phyloP scores from a whole-genome alignment of 2,113 vertebrate species.

The Pristiophorus japonicus region DNA sequence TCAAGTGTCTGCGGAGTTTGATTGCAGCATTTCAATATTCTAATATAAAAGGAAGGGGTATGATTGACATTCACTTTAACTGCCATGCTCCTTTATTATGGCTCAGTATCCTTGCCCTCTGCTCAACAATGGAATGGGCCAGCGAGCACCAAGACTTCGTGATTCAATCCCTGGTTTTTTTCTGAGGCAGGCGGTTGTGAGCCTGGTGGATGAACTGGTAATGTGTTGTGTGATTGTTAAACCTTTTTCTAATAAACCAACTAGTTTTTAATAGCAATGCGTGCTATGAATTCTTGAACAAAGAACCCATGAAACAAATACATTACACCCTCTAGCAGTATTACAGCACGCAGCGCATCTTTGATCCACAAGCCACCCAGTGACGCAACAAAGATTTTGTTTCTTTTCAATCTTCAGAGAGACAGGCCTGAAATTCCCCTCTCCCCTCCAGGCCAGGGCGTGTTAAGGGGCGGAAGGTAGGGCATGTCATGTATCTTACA shows the following conservation, averaged over 20 bases:
- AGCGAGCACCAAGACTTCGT: neutral
- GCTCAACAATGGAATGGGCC: neutral
- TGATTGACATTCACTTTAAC: constrained; percentile 1
- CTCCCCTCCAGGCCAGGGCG: neutral
- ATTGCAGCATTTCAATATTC: neutral
- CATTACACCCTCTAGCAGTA: too few relatives aligned
- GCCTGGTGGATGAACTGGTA: too few relatives aligned
- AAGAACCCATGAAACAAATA: too few relatives aligned
- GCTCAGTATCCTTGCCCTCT: neutral
- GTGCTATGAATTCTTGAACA: too few relatives aligned
- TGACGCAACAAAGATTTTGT: neutral
- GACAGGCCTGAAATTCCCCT: neutral
- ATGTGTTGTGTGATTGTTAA: too few relatives aligned
- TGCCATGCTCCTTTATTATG: neutral
- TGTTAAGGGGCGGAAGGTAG: too few relatives aligned
- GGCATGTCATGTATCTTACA: too few relatives aligned
- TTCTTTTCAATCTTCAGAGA: neutral
- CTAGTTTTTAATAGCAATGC: too few relatives aligned
- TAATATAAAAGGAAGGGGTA: neutral
- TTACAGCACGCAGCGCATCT: neutral
- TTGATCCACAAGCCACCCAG: too few relatives aligned
- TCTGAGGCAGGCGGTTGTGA: too few relatives aligned
- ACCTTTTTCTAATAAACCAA: too few relatives aligned
- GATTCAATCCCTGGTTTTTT: neutral
- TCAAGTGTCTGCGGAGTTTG: neutral